phyloP scores from a whole-genome alignment of 2,113 vertebrate genomes.

The Pseudorasbora parva region DNA sequence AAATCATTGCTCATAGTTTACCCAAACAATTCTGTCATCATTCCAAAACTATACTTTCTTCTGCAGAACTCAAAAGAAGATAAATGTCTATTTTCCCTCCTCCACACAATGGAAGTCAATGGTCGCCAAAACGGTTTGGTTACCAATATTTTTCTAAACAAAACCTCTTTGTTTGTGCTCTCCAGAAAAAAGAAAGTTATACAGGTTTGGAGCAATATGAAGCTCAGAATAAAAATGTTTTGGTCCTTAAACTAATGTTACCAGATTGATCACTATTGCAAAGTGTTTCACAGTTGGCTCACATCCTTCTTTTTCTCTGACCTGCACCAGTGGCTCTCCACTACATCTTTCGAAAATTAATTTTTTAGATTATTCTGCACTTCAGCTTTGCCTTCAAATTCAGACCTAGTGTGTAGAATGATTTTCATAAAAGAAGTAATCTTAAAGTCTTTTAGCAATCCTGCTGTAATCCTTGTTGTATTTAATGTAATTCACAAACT shows the following conservation, averaged over 20 bases:
- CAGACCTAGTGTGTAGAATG: conserved; percentile 2
- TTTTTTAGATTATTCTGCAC: conserved; percentile 24
- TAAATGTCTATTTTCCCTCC: not conserved
- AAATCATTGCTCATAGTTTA: not conserved
- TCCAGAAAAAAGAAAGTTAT: not conserved
- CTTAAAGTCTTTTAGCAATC: conserved; percentile 17
- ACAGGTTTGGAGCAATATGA: not conserved
- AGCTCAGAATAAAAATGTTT: too few species aligned
- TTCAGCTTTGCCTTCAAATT: conserved; percentile 22
- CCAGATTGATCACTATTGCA: not conserved
- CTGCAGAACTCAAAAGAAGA: not conserved
- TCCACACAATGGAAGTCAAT: too few species aligned
- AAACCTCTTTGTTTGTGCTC: not conserved
- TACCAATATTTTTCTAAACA: not conserved
- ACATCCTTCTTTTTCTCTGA: not conserved
- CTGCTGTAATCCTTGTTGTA: conserved; percentile 14
- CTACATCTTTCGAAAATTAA: not conserved
- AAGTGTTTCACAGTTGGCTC: not conserved
- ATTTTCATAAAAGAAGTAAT: conserved; percentile 28
- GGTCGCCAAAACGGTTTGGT: too few species aligned
- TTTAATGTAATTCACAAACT: conserved; percentile 21
- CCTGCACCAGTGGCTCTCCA: not conserved
- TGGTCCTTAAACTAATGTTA: not conserved
- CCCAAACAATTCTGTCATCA: not conserved
- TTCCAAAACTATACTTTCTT: not conserved